These are phyloP conservation scores for Oscheius onirici DNA, from an alignment of 2,888 invertebrate genomes.

Conservation along the genomic window DNA sequence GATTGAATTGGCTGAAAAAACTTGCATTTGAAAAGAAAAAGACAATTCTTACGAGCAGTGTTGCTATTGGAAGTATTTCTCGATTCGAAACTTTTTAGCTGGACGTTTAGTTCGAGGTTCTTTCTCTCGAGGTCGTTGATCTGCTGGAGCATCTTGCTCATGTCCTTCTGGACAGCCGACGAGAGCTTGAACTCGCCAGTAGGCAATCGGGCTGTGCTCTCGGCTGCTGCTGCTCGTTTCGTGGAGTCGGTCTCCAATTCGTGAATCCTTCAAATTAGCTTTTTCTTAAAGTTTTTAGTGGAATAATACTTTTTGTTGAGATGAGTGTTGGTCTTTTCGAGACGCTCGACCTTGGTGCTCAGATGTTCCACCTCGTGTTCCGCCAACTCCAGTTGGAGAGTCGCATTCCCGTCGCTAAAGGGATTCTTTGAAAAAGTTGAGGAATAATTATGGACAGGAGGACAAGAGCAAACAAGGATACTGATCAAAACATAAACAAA, in stretches of 20 bases:
- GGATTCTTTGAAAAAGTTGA: neutral
- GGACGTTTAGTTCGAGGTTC: constrained; percentile 48
- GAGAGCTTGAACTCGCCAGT: constrained; percentile 71
- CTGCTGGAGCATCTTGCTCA: constrained; percentile 59
- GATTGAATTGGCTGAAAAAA: constrained; percentile 28
- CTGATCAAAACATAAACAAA: constrained; percentile 4
- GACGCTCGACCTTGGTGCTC: constrained; percentile 79
- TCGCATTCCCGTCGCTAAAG: constrained; percentile 70
- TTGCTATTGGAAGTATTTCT: constrained; percentile 21
- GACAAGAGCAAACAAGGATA: neutral
- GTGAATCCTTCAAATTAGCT: constrained; percentile 62
- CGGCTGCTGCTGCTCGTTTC: constrained; percentile 74
- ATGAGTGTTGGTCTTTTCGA: constrained; percentile 74
- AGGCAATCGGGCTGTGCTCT: constrained; percentile 80
- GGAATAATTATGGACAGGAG: constrained; percentile 1
- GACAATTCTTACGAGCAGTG: constrained; percentile 11
- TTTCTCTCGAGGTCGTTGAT: constrained; percentile 65
- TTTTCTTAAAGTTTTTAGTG: neutral
- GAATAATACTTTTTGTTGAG: constrained; percentile 55
- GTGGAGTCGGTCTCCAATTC: constrained; percentile 63
- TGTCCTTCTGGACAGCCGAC: constrained; percentile 65
- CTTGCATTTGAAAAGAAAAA: neutral
- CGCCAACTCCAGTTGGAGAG: constrained; percentile 73
- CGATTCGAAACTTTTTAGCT: constrained; percentile 47
- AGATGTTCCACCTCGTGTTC: constrained; percentile 83